These are phyloP conservation scores for Prionailurus bengalensis DNA, from an alignment of 2,113 vertebrate species.

Conservation along the genomic window DNA sequence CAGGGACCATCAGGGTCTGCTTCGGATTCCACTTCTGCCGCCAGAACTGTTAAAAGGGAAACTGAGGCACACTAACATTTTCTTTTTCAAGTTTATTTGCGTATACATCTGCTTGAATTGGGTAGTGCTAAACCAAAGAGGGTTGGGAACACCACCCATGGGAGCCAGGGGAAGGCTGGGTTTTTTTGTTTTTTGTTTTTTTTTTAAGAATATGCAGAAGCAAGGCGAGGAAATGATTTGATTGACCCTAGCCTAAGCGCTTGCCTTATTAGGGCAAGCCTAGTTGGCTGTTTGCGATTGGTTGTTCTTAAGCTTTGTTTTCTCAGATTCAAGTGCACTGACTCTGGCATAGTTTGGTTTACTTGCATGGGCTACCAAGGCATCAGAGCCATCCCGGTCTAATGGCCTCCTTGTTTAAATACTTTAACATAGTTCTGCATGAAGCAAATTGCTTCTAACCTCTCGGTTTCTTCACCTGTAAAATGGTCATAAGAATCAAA, in stretches of 20 bases:
- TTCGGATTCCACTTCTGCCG: not conserved
- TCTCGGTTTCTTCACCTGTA: not conserved
- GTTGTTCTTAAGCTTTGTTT: not conserved
- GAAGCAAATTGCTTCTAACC: not conserved
- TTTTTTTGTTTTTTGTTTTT: too few species aligned
- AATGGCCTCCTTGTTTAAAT: not conserved
- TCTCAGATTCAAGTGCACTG: not conserved
- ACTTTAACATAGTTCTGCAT: not conserved
- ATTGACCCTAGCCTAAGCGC: not conserved
- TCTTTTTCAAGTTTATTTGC: not conserved
- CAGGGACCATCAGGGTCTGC: not conserved
- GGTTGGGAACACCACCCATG: too few species aligned
- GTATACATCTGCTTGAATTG: too few species aligned
- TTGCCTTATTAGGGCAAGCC: not conserved
- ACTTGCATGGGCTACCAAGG: not conserved
- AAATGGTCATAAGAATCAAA: not conserved
- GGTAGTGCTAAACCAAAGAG: not conserved
- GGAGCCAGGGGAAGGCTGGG: too few species aligned
- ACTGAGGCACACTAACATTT: not conserved
- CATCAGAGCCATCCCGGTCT: not conserved
- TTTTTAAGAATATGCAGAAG: not conserved
- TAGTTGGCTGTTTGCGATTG: not conserved
- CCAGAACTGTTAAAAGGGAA: not conserved
- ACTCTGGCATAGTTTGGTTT: not conserved
- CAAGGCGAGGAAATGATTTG: not conserved